These are phyloP conservation scores for Chromoteleia sp. DNA, from an alignment of 2,888 invertebrate genomes.

Conservation along the genomic window DNA sequence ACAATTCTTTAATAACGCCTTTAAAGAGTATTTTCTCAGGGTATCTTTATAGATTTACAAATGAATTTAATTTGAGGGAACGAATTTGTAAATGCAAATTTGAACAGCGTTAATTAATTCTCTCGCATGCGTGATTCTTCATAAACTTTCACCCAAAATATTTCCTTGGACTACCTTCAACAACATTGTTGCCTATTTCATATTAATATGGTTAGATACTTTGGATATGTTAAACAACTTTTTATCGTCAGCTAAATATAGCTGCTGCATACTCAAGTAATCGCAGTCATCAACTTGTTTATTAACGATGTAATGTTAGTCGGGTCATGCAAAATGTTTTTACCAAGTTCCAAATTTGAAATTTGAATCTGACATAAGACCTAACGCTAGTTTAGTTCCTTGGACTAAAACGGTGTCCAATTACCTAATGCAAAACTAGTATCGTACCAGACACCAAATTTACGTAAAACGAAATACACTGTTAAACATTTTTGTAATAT, in stretches of 20 bases:
- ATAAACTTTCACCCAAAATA: not conserved
- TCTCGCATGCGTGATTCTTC: not conserved
- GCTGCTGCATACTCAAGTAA: constrained; percentile 2
- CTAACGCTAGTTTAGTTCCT: not conserved
- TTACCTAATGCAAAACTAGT: not conserved
- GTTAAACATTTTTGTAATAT: no score
- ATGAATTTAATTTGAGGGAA: no score
- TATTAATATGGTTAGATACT: not conserved
- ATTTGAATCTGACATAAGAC: not conserved
- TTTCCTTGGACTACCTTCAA: not conserved
- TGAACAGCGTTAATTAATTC: not conserved
- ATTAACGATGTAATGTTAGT: constrained; percentile 15
- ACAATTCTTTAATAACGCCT: no score
- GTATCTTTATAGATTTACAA: no score
- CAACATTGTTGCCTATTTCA: constrained; percentile 10
- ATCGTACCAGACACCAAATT: no score
- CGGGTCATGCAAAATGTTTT: constrained; percentile 3
- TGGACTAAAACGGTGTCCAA: not conserved
- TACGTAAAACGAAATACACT: no score
- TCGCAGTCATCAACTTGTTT: constrained; percentile 29
- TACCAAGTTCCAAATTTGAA: constrained; percentile 14
- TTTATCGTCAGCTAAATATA: not conserved
- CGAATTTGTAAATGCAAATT: no score
- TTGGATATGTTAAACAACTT: constrained; percentile 18
- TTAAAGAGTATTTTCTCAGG: no score